Base-by-base conservation (phyloP, 2,888 invertebrate genomes). In the Dolichomitus sp. region DNA sequence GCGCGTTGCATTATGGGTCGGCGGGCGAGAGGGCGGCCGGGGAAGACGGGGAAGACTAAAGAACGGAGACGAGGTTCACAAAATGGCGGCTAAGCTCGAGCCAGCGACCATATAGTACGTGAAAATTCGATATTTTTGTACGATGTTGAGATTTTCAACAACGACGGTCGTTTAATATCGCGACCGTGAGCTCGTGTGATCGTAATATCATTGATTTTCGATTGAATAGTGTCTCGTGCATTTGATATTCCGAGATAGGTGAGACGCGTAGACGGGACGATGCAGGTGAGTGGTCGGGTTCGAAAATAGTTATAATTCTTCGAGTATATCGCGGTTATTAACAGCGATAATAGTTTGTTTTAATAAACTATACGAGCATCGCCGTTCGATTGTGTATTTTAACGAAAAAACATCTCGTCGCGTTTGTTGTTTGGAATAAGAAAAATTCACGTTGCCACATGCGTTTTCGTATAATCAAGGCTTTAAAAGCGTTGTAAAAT, bases 271-370 rank as follows among this genome's bases (percentile, higher is more conserved):
- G 90, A 91, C 91, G 88, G 89, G 88, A 92, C 90, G 89, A 93
- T 93, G 93, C 93, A 93, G 93, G 93, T 93, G 92, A 93, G 93
- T 93, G 90, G 85, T 88, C 85, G 89, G 86, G 86, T 89, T 86
- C 84, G 88, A 87, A 73, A 87, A 85, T 89, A 88, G 40, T 86
- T 81, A n/a, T n/a, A 69, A 75, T 75, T 50, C 50, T 63, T 7
- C 19, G 30, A 37, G 52, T 52, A 59, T 70, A 48, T 30, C 14
- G 42, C 42, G 65, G 37, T 70, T 82, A 80, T 84, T 84, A 65
- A 68, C 23, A 69, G 54, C 68, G 63, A 83, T 83, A 78, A 87
- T 87, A 83, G 72, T 83, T 63, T 86, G 70, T 85, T 82, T 87
- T 81, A 82, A 75, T 83, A 42, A 48, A 68, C 52, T 50, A 81